Conservation (phyloP, 1,140 invertebrate genomes). For the Heliothis virescens region DNA sequence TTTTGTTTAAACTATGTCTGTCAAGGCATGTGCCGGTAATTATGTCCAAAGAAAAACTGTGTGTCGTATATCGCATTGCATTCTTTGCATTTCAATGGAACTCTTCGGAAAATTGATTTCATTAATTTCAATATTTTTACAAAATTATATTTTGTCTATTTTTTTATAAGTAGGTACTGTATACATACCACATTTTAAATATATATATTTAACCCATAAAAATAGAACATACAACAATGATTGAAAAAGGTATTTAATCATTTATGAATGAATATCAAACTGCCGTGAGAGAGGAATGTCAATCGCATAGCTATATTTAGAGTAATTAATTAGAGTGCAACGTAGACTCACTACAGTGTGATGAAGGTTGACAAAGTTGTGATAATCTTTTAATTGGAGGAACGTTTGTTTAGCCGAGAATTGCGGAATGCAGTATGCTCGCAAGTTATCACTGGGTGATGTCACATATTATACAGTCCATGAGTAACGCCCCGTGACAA, state of each 20-base stretch:
- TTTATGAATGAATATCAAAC: too few species aligned
- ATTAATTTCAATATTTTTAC: background rate
- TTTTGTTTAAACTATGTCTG: slow-evolving; percentile 78
- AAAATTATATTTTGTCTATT: too few species aligned
- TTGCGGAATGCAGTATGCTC: slow-evolving; percentile 27
- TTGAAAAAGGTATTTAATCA: too few species aligned
- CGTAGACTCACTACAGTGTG: background rate
- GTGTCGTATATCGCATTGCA: background rate
- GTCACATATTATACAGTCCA: slow-evolving; percentile 45
- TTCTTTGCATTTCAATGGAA: slow-evolving; percentile 29
- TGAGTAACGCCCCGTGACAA: slow-evolving; percentile 13
- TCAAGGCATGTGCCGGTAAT: slow-evolving; percentile 66
- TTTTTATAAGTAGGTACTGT: too few species aligned
- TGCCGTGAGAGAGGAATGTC: background rate
- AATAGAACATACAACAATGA: too few species aligned
- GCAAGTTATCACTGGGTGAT: slow-evolving; percentile 39
- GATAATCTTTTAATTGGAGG: slow-evolving; percentile 41
- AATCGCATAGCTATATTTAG: background rate
- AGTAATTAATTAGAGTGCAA: background rate
- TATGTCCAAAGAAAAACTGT: slow-evolving; percentile 53
- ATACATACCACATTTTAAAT: too few species aligned
- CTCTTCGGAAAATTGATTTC: background rate
- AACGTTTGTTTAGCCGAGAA: slow-evolving; percentile 52
- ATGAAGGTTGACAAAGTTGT: background rate
- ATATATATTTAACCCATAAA: too few species aligned